Evolutionary conservation across 1,140 invertebrate species (phyloP), one percentile per base, ranked within the genome.

Genomic region (Drosophila leontia): DNA sequence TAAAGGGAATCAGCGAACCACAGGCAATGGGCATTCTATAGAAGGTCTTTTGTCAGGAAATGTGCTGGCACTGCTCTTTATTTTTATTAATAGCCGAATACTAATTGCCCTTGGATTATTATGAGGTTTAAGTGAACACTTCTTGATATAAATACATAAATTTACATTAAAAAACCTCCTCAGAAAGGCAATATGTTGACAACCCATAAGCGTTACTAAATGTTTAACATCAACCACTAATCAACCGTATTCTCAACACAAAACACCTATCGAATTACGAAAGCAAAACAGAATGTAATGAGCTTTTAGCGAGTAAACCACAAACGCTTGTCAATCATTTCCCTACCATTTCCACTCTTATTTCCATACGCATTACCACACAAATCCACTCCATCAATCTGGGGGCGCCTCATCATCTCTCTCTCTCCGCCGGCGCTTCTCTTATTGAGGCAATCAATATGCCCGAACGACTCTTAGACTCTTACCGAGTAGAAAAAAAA

Each of bases 321-420:
- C 75, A 78, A 78, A 78, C 51, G 74, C 53, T 75, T 77, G 75
- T 68, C 75, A 77, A 77, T 77, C 74, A 76, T 76, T 75, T 76
- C 44, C 29, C 56, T 35, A 32, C 35, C 65, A 37, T 32, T 55
- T 70, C 19, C 67, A 67, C 63, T 41, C 47, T 23, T 56, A 70
- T 70, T 70, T 68, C 37, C 67, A 67, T 64, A 65, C 29, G 53
- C 45, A 70, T 71, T 72, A 64, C 60, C 72, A 64, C 63, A 50
- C 75, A 77, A 77, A 77, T 68, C 75, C 75, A 77, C 75, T 77
- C 63, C 56, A 77, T 77, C 74, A 77, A 67, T 77, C 62, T 26
- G 53, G 63, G 26, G 37, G 13, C 35, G n/a, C 41, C 32, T 12
- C 72, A 57, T 35, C 37, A n/a, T 58, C 39, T 39, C 39, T 17